Conservation (phyloP, 2,797 vertebrate species). For the Cuniculus paca region DNA sequence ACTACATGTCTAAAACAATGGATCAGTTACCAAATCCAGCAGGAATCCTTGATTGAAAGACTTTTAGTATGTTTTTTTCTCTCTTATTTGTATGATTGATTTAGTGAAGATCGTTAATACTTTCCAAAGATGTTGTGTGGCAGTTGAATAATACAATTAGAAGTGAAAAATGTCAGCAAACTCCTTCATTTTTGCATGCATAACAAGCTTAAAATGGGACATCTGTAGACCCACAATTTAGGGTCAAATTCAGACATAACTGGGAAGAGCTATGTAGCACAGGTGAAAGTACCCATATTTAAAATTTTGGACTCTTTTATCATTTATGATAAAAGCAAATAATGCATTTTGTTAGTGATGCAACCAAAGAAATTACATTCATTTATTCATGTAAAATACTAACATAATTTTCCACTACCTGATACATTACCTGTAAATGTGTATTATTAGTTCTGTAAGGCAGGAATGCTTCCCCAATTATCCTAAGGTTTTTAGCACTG, state of each 20-base stretch:
- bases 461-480: neutral
- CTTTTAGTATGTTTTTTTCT: neutral
- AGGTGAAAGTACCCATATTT: neutral
- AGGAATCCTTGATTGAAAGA: neutral
- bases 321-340: neutral
- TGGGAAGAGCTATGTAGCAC: neutral
- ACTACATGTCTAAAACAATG: neutral
- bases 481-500: neutral
- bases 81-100: neutral
- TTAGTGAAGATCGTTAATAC: neutral
- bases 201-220: too few relatives aligned
- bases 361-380: neutral
- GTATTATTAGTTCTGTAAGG: neutral
- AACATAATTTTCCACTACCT: neutral
- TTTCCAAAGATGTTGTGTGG: neutral
- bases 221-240: too few relatives aligned
- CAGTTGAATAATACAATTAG: neutral
- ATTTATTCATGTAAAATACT: neutral
- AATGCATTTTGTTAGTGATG: neutral
- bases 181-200: neutral
- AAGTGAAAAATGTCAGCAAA: neutral
- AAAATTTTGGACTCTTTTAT: neutral
- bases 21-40: neutral
- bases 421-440: neutral
- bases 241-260: too few relatives aligned